Conservation (phyloP, 2,888 invertebrate genomes). For the Tachystola acroxantha region DNA sequence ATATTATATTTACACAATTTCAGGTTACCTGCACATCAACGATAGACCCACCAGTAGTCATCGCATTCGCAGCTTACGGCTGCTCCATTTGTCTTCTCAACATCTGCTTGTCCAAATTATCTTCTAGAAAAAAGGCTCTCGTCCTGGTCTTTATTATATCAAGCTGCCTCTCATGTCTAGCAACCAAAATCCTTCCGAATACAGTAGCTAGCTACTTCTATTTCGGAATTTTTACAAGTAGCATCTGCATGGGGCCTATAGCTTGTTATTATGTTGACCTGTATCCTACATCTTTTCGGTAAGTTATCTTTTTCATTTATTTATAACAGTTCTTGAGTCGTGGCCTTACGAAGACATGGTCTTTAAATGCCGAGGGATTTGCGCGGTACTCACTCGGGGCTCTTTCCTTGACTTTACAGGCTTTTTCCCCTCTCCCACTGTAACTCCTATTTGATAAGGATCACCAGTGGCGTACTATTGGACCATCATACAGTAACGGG, state of each 20-base stretch:
- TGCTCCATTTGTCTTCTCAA: slow-evolving; percentile 8
- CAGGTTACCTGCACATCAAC: not conserved
- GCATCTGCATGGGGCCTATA: slow-evolving; percentile 32
- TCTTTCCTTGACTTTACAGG: no score
- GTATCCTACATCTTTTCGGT: slow-evolving; percentile 45
- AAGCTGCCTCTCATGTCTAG: slow-evolving; percentile 10
- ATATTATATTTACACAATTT: no score
- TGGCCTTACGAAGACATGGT: no score
- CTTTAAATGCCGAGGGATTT: no score
- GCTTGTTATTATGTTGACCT: slow-evolving; percentile 42
- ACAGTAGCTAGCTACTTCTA: slow-evolving; percentile 35
- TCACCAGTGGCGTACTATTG: no score
- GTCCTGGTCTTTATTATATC: slow-evolving; percentile 12
- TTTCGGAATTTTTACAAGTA: slow-evolving; percentile 24
- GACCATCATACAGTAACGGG: no score
- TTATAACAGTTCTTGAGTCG: no score
- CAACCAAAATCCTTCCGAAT: slow-evolving; percentile 8
- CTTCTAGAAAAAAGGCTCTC: slow-evolving; percentile 16
- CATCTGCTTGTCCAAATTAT: slow-evolving; percentile 15
- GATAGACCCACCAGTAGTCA: slow-evolving; percentile 3
- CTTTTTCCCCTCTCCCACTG: no score
- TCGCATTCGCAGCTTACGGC: not conserved
- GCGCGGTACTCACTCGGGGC: no score
- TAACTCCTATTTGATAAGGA: no score
- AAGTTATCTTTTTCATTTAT: slow-evolving; percentile 4